Conservation (phyloP, 2,888 invertebrate genomes). For the Therioaphis trifolii region DNA sequence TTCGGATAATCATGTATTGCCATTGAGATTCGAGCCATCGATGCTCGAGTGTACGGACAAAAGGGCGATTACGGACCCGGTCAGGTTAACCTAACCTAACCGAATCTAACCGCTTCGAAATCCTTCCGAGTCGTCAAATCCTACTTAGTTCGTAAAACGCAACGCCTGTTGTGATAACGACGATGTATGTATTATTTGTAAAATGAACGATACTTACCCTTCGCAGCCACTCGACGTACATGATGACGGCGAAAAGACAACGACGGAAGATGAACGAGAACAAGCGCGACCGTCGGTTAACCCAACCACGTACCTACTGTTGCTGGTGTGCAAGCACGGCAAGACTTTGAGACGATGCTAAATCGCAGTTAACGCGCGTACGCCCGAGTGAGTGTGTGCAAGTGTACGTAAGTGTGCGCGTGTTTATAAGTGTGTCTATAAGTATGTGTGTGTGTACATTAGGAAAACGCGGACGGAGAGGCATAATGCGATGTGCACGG, state of each 20-base stretch:
- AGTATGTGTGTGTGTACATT: not conserved
- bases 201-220: constrained; percentile 47
- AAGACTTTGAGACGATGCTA: constrained; percentile 13
- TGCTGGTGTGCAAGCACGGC: constrained; percentile 14
- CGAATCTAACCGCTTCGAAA: not conserved
- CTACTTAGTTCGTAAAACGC: no score
- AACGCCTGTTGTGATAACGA: no score
- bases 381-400: not conserved
- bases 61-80: no score
- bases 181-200: no score
- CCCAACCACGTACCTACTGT: constrained; percentile 13
- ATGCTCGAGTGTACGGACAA: no score
- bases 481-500: not conserved
- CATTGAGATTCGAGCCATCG: no score
- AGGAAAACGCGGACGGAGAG: not conserved
- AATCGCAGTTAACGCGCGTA: not conserved
- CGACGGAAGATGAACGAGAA: not conserved
- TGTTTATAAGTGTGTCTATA: no score
- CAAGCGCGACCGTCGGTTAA: constrained; percentile 3
- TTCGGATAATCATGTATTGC: no score
- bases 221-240: constrained; percentile 40
- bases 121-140: no score
- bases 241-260: not conserved
- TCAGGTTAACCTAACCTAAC: no score
- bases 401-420: no score